Evolutionary conservation across 2,797 vertebrate genomes (phyloP), one percentile per base, ranked within the genome.

Genomic region (Notolepis coatsorum): DNA sequence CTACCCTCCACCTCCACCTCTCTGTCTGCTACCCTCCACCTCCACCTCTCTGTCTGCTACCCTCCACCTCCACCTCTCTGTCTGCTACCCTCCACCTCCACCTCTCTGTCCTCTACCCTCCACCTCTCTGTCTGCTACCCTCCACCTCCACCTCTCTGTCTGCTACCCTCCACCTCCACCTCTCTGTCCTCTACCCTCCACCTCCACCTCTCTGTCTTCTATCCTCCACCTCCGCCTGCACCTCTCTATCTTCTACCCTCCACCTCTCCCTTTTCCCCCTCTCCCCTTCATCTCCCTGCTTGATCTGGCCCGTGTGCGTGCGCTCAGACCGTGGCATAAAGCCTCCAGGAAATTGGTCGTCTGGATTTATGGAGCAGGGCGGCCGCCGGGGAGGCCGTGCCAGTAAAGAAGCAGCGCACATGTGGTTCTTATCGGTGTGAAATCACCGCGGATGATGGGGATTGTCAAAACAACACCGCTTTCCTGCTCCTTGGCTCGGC

Each of bases 371-470:
- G 57, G 80, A 80, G 79, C 71, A 66, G 63, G 75, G 69, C 58
- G 50, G 43, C 24, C 39, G 62, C 57, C n/a, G n/a, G 38, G 65
- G 67, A 64, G 65, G 54, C 53, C 0, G 3, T 33, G 60, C 57
- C 28, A 65, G 65, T 76, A 45, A 79, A 85, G 80, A 56, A 68
- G 65, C 41, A 7, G 33, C 2, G 18, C 69, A 85, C 86, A 87
- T 77, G 73, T 89, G 85, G 68, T 88, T 88, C 75, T 75, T 85
- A 88, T 90, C 65, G 55, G 66, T 68, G 65, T 56, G 59, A 73
- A 64, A 65, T 84, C 67, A 66, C 25, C 54, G 38, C 54, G 65
- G 50, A 79, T 53, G 27, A n/a, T n/a, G n/a, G n/a, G 37, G 59
- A 51, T 54, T 81, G 80, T 85, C 73, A 81, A 73, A 90, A 86